A percentile compares a stretch with the other conserved stretches of the same genome.
Conservation (phyloP, 2,113 vertebrate genomes). For the Excalfactoria chinensis region DNA sequence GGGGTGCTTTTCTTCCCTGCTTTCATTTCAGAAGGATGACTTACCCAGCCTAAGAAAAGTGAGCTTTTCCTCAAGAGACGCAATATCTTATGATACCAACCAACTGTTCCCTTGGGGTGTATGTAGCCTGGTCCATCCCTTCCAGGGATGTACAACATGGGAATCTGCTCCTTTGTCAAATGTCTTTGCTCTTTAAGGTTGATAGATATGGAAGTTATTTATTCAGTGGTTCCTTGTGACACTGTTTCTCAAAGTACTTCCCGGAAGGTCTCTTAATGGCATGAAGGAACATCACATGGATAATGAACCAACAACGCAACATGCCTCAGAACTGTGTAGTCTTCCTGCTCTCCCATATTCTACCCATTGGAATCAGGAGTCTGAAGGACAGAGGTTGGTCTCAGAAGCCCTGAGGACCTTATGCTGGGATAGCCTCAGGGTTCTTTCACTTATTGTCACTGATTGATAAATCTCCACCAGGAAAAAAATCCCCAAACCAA, state of each 20-base stretch:
- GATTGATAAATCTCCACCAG: neutral
- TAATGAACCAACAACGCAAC: neutral
- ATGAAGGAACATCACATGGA: rapidly evolving
- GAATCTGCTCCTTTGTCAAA: rapidly evolving
- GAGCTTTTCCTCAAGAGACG: neutral
- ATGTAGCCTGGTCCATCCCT: neutral
- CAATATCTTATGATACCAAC: neutral
- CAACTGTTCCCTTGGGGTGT: rapidly evolving
- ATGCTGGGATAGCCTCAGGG: neutral
- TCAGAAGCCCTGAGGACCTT: neutral
- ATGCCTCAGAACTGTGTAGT: rapidly evolving
- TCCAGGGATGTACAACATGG: neutral
- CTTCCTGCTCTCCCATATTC: neutral
- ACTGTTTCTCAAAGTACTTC: neutral
- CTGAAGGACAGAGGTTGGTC: neutral
- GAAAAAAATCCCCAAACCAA: neutral
- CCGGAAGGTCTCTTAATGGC: neutral
- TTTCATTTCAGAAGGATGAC: neutral
- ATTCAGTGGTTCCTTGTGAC: neutral
- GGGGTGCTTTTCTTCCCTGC: neutral
- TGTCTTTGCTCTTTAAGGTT: neutral
- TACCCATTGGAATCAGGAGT: neutral
- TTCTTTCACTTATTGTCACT: neutral
- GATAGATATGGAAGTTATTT: neutral
- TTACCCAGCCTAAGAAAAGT: neutral